phyloP scores from a whole-genome alignment of 2,797 vertebrate genomes.

The Pipistrellus nathusii region DNA sequence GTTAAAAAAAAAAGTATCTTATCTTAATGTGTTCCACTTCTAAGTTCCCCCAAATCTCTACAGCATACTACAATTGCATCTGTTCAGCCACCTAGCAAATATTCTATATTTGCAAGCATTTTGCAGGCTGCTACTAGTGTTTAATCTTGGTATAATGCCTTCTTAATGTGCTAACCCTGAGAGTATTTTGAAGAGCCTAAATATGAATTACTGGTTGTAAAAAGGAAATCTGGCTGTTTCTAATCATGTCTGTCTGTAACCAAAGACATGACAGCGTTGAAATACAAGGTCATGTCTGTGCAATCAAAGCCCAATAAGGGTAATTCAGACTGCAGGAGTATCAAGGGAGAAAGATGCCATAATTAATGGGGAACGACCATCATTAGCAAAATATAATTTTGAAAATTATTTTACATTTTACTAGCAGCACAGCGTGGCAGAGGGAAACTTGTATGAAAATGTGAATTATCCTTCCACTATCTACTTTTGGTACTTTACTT shows the following conservation, averaged over 20 bases:
- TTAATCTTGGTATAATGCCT: slow-evolving; percentile 78
- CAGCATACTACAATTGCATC: slow-evolving; percentile 47
- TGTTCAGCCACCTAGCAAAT: slow-evolving; percentile 63
- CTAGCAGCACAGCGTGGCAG: neutral
- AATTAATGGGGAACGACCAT: neutral
- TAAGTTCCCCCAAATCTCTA: slow-evolving; percentile 60
- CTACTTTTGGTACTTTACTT: neutral
- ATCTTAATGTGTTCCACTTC: slow-evolving; percentile 27
- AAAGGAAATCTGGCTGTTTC: slow-evolving; percentile 26
- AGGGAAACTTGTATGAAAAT: neutral
- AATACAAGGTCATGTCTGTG: slow-evolving; percentile 10
- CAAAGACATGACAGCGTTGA: slow-evolving; percentile 15
- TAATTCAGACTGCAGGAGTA: neutral
- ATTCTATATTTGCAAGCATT: slow-evolving; percentile 66
- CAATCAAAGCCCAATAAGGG: neutral
- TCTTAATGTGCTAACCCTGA: slow-evolving; percentile 70
- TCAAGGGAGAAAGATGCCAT: neutral
- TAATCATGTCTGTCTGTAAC: slow-evolving; percentile 34
- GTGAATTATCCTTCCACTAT: neutral
- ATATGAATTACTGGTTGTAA: slow-evolving; percentile 61
- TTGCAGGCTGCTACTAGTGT: slow-evolving; percentile 59
- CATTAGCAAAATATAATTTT: neutral
- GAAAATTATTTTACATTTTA: slow-evolving; percentile 11
- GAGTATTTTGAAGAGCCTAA: slow-evolving; percentile 62
- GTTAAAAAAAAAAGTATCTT: slow-evolving; percentile 10